Percentiles rank a stretch among this genome's conserved stretches.
Conservation (phyloP, 1,140 invertebrate species). For the Apolygus lucorum region DNA sequence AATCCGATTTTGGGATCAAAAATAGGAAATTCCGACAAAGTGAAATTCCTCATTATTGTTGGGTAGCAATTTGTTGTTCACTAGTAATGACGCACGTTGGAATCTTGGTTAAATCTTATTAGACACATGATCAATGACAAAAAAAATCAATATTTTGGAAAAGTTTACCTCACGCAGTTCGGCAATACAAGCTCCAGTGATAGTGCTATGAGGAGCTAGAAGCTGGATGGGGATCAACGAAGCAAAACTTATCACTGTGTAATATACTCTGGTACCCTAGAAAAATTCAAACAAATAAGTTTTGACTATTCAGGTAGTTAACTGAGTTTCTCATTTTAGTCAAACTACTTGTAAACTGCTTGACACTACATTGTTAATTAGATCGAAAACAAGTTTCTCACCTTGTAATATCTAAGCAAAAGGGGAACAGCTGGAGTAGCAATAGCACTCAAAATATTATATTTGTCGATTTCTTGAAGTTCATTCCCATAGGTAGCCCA, state of each 20-base stretch:
- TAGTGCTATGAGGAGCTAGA: slow-evolving; percentile 23
- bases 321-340: too few species aligned
- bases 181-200: slow-evolving; percentile 27
- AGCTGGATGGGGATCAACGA: slow-evolving; percentile 24
- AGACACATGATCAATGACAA: too few species aligned
- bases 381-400: too few species aligned
- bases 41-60: too few species aligned
- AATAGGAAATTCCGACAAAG: too few species aligned
- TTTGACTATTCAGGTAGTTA: too few species aligned
- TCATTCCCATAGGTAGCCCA: slow-evolving; percentile 16
- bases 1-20: too few species aligned
- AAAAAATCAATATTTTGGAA: neutral
- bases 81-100: too few species aligned
- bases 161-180: slow-evolving; percentile 25
- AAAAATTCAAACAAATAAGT: slow-evolving; percentile 20
- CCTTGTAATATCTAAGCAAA: slow-evolving; percentile 27
- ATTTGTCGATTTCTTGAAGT: neutral
- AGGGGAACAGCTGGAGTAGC: slow-evolving; percentile 13
- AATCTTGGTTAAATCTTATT: too few species aligned
- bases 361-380: too few species aligned
- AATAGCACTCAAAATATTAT: slow-evolving; percentile 1
- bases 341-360: too few species aligned
- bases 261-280: slow-evolving; percentile 29
- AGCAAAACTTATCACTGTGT: slow-evolving; percentile 27
- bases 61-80: too few species aligned